Evolutionary conservation across 1,140 invertebrate species (phyloP).

Genomic region (Cataglyphis hispanica): DNA sequence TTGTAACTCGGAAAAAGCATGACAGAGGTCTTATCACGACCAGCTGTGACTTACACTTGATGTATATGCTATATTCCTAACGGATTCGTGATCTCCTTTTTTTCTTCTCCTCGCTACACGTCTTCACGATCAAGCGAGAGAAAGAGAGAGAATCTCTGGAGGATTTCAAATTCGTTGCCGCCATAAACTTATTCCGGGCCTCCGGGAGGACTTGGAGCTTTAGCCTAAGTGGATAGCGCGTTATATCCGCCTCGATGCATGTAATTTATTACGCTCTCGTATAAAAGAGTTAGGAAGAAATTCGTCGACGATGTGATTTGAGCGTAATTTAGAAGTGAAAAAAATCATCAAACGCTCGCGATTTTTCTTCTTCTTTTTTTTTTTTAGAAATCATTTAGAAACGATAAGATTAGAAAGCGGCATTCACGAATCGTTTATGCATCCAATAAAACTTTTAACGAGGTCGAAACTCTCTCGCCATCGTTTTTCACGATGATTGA

Average conservation of each 20-base stretch:
- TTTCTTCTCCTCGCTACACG: background rate
- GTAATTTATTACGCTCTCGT: constrained; percentile 43
- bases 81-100: background rate
- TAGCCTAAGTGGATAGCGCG: constrained; percentile 39
- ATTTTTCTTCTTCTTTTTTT: constrained; percentile 21
- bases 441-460: constrained; percentile 24
- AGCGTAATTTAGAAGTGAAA: constrained; percentile 1
- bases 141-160: constrained; percentile 19
- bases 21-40: constrained; percentile 66
- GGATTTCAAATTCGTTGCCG: constrained; percentile 32
- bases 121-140: background rate
- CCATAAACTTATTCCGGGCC: constrained; percentile 28
- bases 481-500: constrained; percentile 26
- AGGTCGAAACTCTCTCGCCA: constrained; percentile 2
- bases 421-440: constrained; percentile 1
- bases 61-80: background rate
- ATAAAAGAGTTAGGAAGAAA: background rate
- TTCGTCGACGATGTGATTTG: background rate
- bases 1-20: constrained; percentile 68
- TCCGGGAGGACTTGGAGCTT: constrained; percentile 33
- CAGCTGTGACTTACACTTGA: constrained; percentile 22
- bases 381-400: background rate
- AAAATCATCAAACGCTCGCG: background rate
- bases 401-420: background rate
- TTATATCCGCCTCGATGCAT: constrained; percentile 44